Base-by-base conservation (phyloP, 1,140 invertebrate species). In the Tyrophagus putrescentiae region DNA sequence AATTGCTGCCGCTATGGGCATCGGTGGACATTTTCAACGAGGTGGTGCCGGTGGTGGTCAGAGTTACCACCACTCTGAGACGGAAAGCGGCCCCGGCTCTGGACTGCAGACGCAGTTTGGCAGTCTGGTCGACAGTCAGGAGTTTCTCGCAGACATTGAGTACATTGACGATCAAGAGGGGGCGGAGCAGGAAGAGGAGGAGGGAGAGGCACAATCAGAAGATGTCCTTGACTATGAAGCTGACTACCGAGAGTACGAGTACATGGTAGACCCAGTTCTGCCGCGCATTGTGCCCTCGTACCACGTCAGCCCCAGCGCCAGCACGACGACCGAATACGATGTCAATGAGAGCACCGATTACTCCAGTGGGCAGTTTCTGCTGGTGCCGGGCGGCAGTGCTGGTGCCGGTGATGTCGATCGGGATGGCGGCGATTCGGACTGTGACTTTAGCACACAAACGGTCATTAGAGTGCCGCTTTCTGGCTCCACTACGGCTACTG, bases 371-470 rank as follows among this genome's bases (percentile, higher is more conserved):
- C 13, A 32, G 5, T 31, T 29, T 18, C 23, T 16, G 31, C 27
- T 25, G 21, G 23, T 52, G 23, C 44, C 28, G 2, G 50, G 60
- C 27, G 9, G 32, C 23, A 60, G 61, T 16, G 56, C 36, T 18
- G 33, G 42, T 23, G 29, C 31, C 6, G 59, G 41, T 4, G 42
- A 25, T 2, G 57, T 36, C 4, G 21, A 25, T 5, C 9, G 21
- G 9, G n/a, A 18, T 25, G 29, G 32, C n/a, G 32, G 53, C 29
- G 65, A 66, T 7, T 64, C 63, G 25, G 63, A 63, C 57, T 60
- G 54, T 33, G 65, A 64, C n/a, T 31, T 63, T 4, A 66, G 65
- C 33, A 61, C 60, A 9, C 29, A 59, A 18, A 66, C 65, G 1
- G 65, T 66, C 7, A 62, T 66, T n/a, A 42, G 60, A 36, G 52